Evolutionary conservation across 2,888 invertebrate genomes (phyloP).

Genomic region (Eupithecia centaureata): DNA sequence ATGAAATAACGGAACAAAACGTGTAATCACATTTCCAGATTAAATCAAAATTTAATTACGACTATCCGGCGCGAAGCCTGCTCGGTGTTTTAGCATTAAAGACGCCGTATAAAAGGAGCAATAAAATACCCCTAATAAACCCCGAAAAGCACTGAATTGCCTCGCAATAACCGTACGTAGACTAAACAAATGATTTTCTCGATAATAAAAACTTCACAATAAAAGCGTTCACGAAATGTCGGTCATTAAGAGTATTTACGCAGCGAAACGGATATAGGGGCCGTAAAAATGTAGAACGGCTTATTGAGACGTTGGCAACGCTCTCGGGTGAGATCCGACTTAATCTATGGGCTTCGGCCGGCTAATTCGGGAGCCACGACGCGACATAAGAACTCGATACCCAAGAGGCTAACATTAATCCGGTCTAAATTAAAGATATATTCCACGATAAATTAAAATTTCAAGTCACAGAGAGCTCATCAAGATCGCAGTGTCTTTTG

Average conservation of each 20-base stretch:
- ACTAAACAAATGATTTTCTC: constrained; percentile 82
- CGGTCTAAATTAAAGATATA: constrained; percentile 53
- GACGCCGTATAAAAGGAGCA: constrained; percentile 69
- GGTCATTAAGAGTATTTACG: constrained; percentile 83
- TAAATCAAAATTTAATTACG: constrained; percentile 75
- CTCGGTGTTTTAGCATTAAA: constrained; percentile 67
- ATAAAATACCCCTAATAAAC: constrained; percentile 81
- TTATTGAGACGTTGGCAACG: constrained; percentile 81
- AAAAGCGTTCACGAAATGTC: constrained; percentile 82
- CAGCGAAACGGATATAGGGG: constrained; percentile 81
- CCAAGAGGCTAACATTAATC: neutral
- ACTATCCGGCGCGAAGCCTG: constrained; percentile 66
- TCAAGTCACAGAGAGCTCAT: constrained; percentile 65
- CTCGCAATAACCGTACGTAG: constrained; percentile 80
- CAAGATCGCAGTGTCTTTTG: constrained; percentile 69
- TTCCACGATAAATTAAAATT: constrained; percentile 70
- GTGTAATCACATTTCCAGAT: constrained; percentile 71
- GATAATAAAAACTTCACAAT: constrained; percentile 83
- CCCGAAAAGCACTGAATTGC: constrained; percentile 73
- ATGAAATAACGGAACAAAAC: constrained; percentile 61
- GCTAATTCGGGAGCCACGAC: constrained; percentile 60
- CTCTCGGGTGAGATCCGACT: constrained; percentile 63
- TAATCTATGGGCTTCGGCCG: constrained; percentile 69
- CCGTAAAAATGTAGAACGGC: constrained; percentile 79
- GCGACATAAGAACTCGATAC: constrained; percentile 1